Base-by-base conservation (phyloP, 2,888 invertebrate genomes). In the Lasioglossum marginatum region DNA sequence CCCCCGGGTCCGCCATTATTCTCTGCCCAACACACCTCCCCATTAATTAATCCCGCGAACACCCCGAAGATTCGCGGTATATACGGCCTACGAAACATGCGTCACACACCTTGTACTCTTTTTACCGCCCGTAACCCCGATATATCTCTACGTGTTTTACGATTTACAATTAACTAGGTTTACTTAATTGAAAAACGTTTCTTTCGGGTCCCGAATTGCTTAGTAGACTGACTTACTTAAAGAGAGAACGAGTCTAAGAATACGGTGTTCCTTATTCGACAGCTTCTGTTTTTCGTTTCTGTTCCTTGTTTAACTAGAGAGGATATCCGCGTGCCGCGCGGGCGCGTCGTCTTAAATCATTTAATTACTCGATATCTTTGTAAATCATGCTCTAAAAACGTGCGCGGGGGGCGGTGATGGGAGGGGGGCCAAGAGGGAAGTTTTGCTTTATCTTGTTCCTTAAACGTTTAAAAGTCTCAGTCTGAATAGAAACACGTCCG, bases 131-230 rank as follows among this genome's bases (percentile, higher is more conserved):
- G 71, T 60, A 8, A 8, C 31, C 75, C 79, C 45, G 83, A 82
- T 86, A 90, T 87, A 90, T 87, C 84, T 88, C 89, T 92, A 92
- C 85, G 87, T 68, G 86, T 34, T 34, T 92, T 87, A 91, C 84
- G 82, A 90, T 90, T 70, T 90, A 91, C 63, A 80, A 92, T 92
- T 93, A 94, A 93, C 92, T 93, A 93, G 92, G 34, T 68, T 86
- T 91, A 79, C 91, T 93, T 93, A 92, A 92, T 93, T 92, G 87
- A 90, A 93, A 92, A 92, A 90, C 85, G 85, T 93, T 91, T 91
- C 87, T 92, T 92, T 93, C 92, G 93, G 94, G 93, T 93, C 93
- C 94, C 93, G 90, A 90, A 90, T 93, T 70, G 91, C 92, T 94
- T 93, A 93, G 82, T 87, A 57, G 87, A 90, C 90, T 92, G 92